Conservation (phyloP, 2,113 vertebrate genomes). For the Calyptommatus sinebrachiatus region DNA sequence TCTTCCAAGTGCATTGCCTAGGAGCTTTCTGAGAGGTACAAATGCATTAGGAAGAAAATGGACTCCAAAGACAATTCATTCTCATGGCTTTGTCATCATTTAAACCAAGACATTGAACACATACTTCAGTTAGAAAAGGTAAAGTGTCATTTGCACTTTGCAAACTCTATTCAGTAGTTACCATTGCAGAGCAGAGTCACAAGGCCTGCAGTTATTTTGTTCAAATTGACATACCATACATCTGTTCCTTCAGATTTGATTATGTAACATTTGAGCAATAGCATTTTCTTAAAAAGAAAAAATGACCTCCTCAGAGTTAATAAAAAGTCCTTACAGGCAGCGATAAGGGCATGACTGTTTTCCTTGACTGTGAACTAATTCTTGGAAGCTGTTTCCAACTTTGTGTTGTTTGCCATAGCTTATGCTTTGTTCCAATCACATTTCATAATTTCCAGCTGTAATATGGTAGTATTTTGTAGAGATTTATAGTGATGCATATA, state of each 20-base stretch:
- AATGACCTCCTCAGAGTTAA: neutral
- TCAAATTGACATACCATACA: neutral
- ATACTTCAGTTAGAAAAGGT: neutral
- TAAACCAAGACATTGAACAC: constrained; percentile 34
- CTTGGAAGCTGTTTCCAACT: neutral
- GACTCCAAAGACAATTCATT: constrained; percentile 35
- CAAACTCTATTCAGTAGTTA: neutral
- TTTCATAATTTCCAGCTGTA: neutral
- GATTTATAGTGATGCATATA: neutral
- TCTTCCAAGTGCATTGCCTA: constrained; percentile 39
- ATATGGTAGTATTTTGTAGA: too few species aligned
- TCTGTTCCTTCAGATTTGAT: neutral
- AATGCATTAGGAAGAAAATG: constrained; percentile 30
- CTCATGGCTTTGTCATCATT: constrained; percentile 48
- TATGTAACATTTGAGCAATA: neutral
- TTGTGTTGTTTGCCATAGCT: neutral
- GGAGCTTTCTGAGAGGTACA: constrained; percentile 44
- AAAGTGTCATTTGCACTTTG: constrained; percentile 13
- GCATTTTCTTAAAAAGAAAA: neutral
- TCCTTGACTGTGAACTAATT: neutral
- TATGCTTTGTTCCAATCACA: neutral
- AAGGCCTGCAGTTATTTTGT: neutral
- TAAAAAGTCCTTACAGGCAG: neutral
- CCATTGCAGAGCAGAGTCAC: neutral
- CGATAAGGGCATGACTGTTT: neutral